phyloP scores from a whole-genome alignment of 2,113 vertebrate species.

The Carassius auratus region DNA sequence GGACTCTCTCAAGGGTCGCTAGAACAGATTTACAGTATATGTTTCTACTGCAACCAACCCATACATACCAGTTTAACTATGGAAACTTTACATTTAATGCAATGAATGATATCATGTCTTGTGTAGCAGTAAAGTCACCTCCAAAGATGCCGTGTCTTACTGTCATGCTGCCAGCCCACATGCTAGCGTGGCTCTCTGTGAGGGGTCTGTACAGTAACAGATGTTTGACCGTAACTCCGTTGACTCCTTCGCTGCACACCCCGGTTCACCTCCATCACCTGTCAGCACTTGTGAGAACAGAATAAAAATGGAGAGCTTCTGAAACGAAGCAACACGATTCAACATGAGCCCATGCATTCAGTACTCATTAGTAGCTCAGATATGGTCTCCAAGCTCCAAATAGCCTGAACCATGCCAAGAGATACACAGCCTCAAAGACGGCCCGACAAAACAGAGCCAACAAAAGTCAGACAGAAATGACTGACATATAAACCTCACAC shows the following conservation, averaged over 20 bases:
- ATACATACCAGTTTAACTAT: not conserved
- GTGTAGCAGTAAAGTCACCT: not conserved
- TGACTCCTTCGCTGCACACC: not conserved
- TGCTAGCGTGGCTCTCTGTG: conserved; percentile 9
- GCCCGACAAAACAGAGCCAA: conserved; percentile 12
- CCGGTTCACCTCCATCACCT: conserved; percentile 17
- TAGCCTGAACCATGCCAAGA: conserved; percentile 27
- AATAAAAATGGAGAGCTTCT: conserved; percentile 32
- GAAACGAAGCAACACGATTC: conserved; percentile 21
- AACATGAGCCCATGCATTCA: conserved; percentile 25
- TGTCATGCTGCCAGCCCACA: not conserved
- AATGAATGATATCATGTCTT: not conserved
- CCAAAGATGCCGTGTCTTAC: conserved; percentile 9
- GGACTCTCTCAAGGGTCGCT: conserved; percentile 16
- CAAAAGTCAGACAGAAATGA: conserved; percentile 40
- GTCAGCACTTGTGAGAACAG: conserved; percentile 18
- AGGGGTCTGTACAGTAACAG: conserved; percentile 32
- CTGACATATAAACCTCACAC: conserved; percentile 12
- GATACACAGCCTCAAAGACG: conserved; percentile 21
- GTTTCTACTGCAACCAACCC: not conserved
- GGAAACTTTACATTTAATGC: not conserved
- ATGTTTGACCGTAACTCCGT: conserved; percentile 33
- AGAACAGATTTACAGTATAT: conserved; percentile 10
- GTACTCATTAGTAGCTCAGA: conserved; percentile 25
- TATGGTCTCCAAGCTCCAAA: conserved; percentile 25